A percentile compares a stretch with the other conserved stretches of the same genome.
Conservation (phyloP, 2,888 invertebrate genomes). For the Mimachlamys varia region DNA sequence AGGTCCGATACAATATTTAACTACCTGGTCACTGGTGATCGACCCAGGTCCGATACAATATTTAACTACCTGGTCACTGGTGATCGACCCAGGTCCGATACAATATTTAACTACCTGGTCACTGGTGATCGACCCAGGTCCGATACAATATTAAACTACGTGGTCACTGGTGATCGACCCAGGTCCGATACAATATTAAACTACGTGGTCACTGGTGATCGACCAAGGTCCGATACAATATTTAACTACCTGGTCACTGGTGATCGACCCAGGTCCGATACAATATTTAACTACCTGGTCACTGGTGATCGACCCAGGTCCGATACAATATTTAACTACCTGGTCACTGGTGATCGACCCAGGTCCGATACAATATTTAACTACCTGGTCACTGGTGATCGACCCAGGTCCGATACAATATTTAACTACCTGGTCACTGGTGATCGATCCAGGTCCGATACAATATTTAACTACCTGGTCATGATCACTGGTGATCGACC, state of each 20-base stretch:
- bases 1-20: neutral
- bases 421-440: neutral
- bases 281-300: neutral
- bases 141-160: neutral
- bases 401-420: neutral
- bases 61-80: neutral
- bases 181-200: neutral
- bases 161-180: too few species aligned
- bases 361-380: neutral
- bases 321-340: neutral
- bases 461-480: neutral
- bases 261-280: too few species aligned
- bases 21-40: too few species aligned
- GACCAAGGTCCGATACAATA: neutral
- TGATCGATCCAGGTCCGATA: too few species aligned
- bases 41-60: neutral
- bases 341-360: too few species aligned
- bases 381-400: too few species aligned
- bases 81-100: too few species aligned
- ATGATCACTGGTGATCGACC: too few species aligned
- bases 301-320: too few species aligned
- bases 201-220: too few species aligned
- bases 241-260: neutral
- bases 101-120: neutral
- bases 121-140: too few species aligned